phyloP scores from a whole-genome alignment of 2,888 invertebrate species.

The Hofmannophila pseudospretella region DNA sequence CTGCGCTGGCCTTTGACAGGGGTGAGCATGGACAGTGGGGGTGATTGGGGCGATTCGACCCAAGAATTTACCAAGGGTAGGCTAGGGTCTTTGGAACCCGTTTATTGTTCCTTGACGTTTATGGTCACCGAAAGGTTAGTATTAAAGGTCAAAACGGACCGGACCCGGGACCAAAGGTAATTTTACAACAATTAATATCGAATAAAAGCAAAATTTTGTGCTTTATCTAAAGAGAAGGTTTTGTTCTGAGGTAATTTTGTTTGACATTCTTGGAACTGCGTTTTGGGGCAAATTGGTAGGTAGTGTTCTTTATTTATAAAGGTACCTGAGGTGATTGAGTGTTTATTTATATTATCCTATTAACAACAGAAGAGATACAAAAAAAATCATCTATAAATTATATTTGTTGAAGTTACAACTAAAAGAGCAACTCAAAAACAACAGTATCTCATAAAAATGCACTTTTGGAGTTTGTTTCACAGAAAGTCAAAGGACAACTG shows the following conservation, averaged over 20 bases:
- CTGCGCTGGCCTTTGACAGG: constrained; percentile 69
- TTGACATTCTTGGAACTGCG: background rate
- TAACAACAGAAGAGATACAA: no score
- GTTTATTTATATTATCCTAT: no score
- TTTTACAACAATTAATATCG: constrained; percentile 56
- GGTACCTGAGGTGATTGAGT: no score
- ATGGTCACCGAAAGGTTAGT: constrained; percentile 70
- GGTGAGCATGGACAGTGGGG: constrained; percentile 67
- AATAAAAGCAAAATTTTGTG: constrained; percentile 17
- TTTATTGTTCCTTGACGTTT: constrained; percentile 73
- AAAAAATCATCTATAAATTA: no score
- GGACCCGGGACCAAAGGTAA: constrained; percentile 41
- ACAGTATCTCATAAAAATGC: constrained; percentile 3
- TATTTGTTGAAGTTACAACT: background rate
- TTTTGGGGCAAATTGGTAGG: background rate
- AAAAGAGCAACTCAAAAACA: background rate
- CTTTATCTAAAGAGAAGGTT: background rate
- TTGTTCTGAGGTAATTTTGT: background rate
- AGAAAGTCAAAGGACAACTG: constrained; percentile 6
- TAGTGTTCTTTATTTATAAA: no score
- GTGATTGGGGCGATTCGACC: constrained; percentile 34
- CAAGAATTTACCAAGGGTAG: constrained; percentile 61
- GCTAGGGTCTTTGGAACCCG: constrained; percentile 58
- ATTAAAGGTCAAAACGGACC: constrained; percentile 51
- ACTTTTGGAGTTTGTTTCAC: background rate